A percentile compares a stretch with the other conserved stretches of the same genome.
Conservation (phyloP, 2,113 vertebrate genomes). For the Notiomystis cincta region DNA sequence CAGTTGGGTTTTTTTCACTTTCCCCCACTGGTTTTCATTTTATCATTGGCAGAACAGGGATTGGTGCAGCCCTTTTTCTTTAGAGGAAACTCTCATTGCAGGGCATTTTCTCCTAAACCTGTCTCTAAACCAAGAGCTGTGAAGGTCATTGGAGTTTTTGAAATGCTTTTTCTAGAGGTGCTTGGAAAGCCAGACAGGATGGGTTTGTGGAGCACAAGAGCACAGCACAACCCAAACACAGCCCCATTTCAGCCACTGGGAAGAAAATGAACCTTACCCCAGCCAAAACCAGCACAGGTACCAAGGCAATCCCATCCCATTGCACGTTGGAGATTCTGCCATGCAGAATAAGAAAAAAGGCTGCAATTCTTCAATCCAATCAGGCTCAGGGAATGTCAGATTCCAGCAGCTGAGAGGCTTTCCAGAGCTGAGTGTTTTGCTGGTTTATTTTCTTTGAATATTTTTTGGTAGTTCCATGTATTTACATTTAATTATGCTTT, state of each 20-base stretch:
- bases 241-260: background rate
- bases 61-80: background rate
- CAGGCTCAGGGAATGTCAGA: background rate
- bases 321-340: background rate
- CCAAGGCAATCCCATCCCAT: background rate
- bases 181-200: background rate
- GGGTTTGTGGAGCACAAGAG: background rate
- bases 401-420: background rate
- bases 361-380: background rate
- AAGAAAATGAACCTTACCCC: background rate
- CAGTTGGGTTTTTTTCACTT: background rate
- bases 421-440: background rate
- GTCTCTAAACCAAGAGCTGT: background rate
- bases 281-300: background rate
- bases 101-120: no score
- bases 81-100: background rate
- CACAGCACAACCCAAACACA: background rate
- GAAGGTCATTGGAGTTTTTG: background rate
- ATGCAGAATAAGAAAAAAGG: background rate
- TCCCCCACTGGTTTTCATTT: background rate
- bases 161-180: background rate
- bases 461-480: background rate
- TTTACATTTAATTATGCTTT: background rate
- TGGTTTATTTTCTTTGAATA: background rate
- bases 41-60: background rate